A percentile compares a stretch with the other conserved stretches of the same genome.
These are phyloP conservation scores for Hippocampus mohnikei DNA, from an alignment of 2,113 vertebrate genomes.

Conservation along the genomic window DNA sequence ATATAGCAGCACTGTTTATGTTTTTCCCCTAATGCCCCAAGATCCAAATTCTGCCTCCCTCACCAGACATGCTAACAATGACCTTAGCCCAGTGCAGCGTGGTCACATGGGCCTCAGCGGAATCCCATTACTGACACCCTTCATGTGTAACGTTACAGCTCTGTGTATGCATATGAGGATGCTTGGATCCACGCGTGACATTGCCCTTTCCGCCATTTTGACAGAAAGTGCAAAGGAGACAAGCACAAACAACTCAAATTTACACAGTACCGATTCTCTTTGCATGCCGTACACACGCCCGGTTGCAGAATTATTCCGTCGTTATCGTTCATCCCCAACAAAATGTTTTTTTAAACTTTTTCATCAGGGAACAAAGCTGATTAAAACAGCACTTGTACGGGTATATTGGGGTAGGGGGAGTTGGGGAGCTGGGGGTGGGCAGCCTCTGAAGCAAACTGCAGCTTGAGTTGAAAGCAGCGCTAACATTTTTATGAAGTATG, in stretches of 20 bases:
- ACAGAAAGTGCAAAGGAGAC: slow-evolving; percentile 25
- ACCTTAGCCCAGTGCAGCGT: slow-evolving; percentile 60
- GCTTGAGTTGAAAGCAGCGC: slow-evolving; percentile 39
- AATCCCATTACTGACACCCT: slow-evolving; percentile 71
- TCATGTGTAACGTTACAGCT: slow-evolving; percentile 67
- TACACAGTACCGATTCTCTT: slow-evolving; percentile 10
- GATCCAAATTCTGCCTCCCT: slow-evolving; percentile 20
- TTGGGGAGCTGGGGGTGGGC: slow-evolving; percentile 1
- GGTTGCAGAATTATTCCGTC: slow-evolving; percentile 38
- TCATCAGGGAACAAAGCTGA: slow-evolving; percentile 57
- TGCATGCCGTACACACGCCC: slow-evolving; percentile 18
- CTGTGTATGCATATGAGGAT: slow-evolving; percentile 6
- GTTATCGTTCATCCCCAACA: slow-evolving; percentile 65
- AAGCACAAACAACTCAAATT: slow-evolving; percentile 17
- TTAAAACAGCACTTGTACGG: slow-evolving; percentile 59
- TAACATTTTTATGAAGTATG: slow-evolving; percentile 38
- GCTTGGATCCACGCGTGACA: slow-evolving; percentile 54
- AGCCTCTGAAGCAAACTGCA: slow-evolving; percentile 48
- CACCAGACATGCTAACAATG: slow-evolving; percentile 54
- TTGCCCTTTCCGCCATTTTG: slow-evolving; percentile 59
- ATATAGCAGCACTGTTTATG: slow-evolving; percentile 17
- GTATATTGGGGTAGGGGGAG: slow-evolving; percentile 13
- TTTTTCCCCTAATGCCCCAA: slow-evolving; percentile 24
- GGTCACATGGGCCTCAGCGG: slow-evolving; percentile 61
- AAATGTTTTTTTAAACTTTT: slow-evolving; percentile 49